phyloP scores from a whole-genome alignment of 1,140 invertebrate genomes.

The Stenopsyche tienmushanensis region DNA sequence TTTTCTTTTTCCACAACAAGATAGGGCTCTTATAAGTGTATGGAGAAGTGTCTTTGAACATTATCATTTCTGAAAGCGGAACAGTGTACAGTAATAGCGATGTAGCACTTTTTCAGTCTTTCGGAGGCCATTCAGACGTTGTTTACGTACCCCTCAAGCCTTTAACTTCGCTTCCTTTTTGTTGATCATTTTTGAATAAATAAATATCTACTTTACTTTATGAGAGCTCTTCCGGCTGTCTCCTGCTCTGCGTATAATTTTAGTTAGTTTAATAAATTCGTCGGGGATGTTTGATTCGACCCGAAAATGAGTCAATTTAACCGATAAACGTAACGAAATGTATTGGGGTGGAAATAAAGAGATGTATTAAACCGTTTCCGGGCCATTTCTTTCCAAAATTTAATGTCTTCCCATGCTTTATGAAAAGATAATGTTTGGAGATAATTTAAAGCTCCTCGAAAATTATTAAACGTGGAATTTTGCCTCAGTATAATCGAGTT shows the following conservation, averaged over 20 bases:
- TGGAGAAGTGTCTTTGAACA: constrained; percentile 24
- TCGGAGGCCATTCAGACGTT: constrained; percentile 8
- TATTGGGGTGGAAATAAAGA: constrained; percentile 21
- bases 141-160: constrained; percentile 11
- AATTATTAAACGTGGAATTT: not conserved
- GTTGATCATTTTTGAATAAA: not conserved
- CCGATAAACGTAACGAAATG: not conserved
- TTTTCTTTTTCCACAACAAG: not conserved
- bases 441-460: not conserved
- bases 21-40: not conserved
- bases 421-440: constrained; percentile 6
- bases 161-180: not conserved
- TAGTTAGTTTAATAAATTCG: too few relatives aligned
- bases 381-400: constrained; percentile 27
- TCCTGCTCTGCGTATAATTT: too few relatives aligned
- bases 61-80: constrained; percentile 28
- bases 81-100: constrained; percentile 22
- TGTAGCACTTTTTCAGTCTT: constrained; percentile 23
- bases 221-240: too few relatives aligned
- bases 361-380: constrained; percentile 23
- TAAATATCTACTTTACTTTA: not conserved
- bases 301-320: not conserved
- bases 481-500: not conserved
- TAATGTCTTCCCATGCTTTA: constrained; percentile 20
- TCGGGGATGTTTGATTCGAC: too few relatives aligned